Conservation (phyloP, 1,140 invertebrate genomes). For the Frieseomelitta varia region DNA sequence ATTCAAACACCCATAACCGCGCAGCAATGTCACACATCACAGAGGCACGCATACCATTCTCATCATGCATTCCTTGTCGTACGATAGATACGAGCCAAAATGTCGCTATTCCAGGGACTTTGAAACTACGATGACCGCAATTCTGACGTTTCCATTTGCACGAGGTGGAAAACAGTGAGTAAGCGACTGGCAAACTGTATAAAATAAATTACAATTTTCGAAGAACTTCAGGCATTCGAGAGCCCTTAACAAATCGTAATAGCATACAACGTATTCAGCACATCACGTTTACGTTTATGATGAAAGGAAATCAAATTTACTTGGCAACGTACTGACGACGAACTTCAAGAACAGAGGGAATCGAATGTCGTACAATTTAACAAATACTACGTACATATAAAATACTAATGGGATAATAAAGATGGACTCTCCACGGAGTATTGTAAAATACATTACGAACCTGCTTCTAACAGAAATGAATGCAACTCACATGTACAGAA, state of each 20-base stretch:
- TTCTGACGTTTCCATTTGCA: constrained; percentile 32
- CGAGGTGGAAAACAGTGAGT: neutral
- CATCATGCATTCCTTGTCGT: neutral
- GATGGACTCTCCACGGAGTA: neutral
- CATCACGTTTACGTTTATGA: neutral
- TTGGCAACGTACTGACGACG: too few relatives aligned
- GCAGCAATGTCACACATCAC: neutral
- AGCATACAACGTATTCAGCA: neutral
- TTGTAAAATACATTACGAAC: neutral
- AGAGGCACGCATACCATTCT: constrained; percentile 4
- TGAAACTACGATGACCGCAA: constrained; percentile 27
- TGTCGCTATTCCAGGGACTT: constrained; percentile 5
- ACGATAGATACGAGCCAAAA: neutral
- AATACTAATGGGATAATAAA: neutral
- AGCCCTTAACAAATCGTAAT: neutral
- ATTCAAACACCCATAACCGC: neutral
- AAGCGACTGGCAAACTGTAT: neutral
- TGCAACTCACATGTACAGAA: neutral
- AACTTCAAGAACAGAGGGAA: neutral
- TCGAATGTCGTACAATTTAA: neutral
- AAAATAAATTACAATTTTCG: constrained; percentile 2
- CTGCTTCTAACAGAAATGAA: neutral
- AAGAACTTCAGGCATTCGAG: neutral
- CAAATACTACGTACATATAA: neutral
- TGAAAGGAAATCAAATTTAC: neutral